Evolutionary conservation across 1,140 invertebrate species (phyloP).

Genomic region (Drosophila truncata): DNA sequence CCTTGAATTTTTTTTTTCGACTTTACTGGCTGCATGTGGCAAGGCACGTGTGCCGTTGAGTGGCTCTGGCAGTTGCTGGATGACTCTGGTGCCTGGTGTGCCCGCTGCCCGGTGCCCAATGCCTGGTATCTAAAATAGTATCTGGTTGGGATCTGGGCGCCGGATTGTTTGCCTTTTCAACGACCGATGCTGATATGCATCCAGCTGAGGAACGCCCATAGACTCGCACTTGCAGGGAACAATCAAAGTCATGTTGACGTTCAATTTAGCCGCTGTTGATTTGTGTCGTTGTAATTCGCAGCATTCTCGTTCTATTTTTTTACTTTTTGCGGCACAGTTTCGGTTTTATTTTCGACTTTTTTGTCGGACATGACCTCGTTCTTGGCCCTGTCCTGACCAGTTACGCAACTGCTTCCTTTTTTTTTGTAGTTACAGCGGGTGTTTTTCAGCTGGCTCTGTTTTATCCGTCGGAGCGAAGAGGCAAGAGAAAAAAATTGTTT

Average conservation of each 20-base stretch:
- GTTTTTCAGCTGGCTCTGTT: conserved; percentile 35
- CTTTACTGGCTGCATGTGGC: conserved; percentile 27
- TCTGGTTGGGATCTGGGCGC: conserved; percentile 21
- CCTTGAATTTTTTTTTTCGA: background rate
- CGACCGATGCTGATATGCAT: conserved; percentile 51
- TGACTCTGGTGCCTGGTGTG: conserved; percentile 5
- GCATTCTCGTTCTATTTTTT: conserved; percentile 7
- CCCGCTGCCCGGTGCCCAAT: background rate
- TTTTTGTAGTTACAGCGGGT: conserved; percentile 19
- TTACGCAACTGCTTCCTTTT: conserved; percentile 69
- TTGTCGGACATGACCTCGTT: conserved; percentile 45
- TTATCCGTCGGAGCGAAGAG: conserved; percentile 22
- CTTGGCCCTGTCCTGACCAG: conserved; percentile 48
- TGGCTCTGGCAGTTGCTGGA: conserved; percentile 36
- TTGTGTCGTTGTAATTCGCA: conserved; percentile 65
- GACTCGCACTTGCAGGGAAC: conserved; percentile 47
- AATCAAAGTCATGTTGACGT: conserved; percentile 81
- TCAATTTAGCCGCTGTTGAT: conserved; percentile 78
- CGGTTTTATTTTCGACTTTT: conserved; percentile 7
- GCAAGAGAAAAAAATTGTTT: conserved; percentile 59
- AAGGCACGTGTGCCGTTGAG: conserved; percentile 47
- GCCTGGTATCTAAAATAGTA: conserved; percentile 33
- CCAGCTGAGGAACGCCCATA: conserved; percentile 13
- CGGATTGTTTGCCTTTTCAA: conserved; percentile 45
- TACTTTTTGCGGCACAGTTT: conserved; percentile 19